A percentile compares a stretch with the other conserved stretches of the same genome.
Evolutionary conservation across 2,113 vertebrate species (phyloP).

Genomic region (Acrocephalus kingi): DNA sequence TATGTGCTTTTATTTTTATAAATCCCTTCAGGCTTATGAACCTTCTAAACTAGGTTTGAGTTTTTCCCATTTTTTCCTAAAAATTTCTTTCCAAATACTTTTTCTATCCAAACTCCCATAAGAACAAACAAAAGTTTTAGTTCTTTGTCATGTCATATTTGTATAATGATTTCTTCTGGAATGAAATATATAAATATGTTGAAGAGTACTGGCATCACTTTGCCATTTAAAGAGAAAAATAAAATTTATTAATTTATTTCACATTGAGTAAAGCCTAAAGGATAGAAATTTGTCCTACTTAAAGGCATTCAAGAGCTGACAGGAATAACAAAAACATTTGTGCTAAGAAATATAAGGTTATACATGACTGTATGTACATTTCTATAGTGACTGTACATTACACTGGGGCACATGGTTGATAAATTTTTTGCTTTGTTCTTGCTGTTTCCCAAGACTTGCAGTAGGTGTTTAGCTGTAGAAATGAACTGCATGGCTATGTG

Average conservation of each 20-base stretch:
- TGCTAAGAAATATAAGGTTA: neutral
- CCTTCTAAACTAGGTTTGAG: neutral
- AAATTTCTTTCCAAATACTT: neutral
- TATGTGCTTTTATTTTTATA: constrained; percentile 32
- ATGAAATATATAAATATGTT: neutral
- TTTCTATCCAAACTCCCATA: neutral
- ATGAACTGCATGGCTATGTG: neutral
- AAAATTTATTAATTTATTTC: neutral
- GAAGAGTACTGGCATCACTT: neutral
- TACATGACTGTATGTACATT: neutral
- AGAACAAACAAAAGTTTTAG: neutral
- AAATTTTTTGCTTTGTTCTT: neutral
- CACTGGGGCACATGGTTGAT: neutral
- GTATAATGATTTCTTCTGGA: neutral
- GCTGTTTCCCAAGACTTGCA: neutral
- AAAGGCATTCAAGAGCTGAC: neutral
- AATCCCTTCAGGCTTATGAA: neutral
- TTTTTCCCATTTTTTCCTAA: constrained; percentile 26
- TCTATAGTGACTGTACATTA: too few species aligned
- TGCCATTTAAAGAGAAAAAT: neutral
- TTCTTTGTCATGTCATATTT: neutral
- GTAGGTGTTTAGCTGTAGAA: neutral
- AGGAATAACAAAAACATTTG: neutral
- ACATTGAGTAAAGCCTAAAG: neutral
- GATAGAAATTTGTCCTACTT: neutral